Evolutionary conservation across 2,888 invertebrate species (phyloP).

Genomic region (Agonopterix subpropinquella): DNA sequence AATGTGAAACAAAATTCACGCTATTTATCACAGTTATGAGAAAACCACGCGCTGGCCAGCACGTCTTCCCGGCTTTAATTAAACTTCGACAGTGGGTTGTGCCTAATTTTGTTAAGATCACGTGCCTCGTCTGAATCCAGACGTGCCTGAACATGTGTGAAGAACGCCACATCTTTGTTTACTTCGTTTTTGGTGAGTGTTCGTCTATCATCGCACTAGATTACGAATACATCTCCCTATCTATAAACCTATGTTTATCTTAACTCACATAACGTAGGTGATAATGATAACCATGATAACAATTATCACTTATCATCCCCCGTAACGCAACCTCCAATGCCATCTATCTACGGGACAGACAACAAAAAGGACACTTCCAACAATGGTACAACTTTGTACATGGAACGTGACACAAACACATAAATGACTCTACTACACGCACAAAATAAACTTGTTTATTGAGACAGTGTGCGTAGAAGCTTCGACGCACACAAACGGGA

Average conservation of each 20-base stretch:
- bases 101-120: slow-evolving; percentile 50
- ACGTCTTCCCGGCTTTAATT: slow-evolving; percentile 67
- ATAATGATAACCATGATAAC: too few relatives aligned
- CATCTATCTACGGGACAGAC: slow-evolving; percentile 60
- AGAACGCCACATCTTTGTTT: slow-evolving; percentile 28
- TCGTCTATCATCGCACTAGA: slow-evolving; percentile 4
- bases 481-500: slow-evolving; percentile 48
- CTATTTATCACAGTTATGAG: slow-evolving; percentile 70
- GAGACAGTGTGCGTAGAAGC: slow-evolving; percentile 54
- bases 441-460: slow-evolving; percentile 40
- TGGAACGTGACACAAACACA: slow-evolving; percentile 54
- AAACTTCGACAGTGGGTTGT: slow-evolving; percentile 51
- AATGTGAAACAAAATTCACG: slow-evolving; percentile 54
- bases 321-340: slow-evolving; percentile 48
- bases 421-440: slow-evolving; percentile 54
- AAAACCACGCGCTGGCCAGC: slow-evolving; percentile 65
- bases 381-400: slow-evolving; percentile 42
- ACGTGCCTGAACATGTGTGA: slow-evolving; percentile 46
- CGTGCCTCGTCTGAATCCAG: slow-evolving; percentile 42
- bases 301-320: too few relatives aligned
- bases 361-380: slow-evolving; percentile 44
- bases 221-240: too few relatives aligned
- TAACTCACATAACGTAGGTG: too few relatives aligned
- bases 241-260: too few relatives aligned
- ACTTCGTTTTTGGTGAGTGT: slow-evolving; percentile 49